Conservation (phyloP, 2,113 vertebrate genomes). For the Rhinogobius similis region DNA sequence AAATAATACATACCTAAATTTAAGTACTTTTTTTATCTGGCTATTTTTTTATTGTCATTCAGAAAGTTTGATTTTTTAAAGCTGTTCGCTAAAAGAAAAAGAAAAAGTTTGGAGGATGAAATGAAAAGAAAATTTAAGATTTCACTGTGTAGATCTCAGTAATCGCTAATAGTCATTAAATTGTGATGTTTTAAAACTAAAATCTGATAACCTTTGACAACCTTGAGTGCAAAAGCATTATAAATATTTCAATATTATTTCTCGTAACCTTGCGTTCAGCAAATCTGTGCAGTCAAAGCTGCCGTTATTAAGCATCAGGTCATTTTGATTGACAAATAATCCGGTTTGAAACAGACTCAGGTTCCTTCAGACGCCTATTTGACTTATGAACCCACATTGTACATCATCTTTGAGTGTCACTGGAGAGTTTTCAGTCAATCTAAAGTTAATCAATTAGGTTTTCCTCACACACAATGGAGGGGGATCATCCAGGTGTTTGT, state of each 20-base stretch:
- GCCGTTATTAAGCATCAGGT: not conserved
- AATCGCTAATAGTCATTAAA: too few relatives aligned
- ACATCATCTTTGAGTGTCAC: not conserved
- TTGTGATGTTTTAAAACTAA: too few relatives aligned
- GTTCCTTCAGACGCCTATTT: not conserved
- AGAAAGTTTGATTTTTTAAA: too few relatives aligned
- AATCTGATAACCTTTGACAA: too few relatives aligned
- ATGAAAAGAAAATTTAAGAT: too few relatives aligned
- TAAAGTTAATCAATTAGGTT: constrained; percentile 21
- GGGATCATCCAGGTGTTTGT: constrained; percentile 11
- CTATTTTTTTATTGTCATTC: too few relatives aligned
- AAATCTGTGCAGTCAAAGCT: not conserved
- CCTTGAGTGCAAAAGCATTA: not conserved
- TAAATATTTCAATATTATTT: not conserved
- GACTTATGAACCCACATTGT: not conserved
- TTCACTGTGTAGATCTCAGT: too few relatives aligned
- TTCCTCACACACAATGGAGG: not conserved
- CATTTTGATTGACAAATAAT: not conserved
- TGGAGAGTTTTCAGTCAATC: not conserved
- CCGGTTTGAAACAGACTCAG: not conserved
- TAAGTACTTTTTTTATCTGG: too few relatives aligned
- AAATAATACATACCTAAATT: too few relatives aligned
- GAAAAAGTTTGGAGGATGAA: too few relatives aligned
- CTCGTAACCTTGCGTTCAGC: not conserved
- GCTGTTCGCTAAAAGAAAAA: too few relatives aligned